Base-by-base conservation (phyloP, 1,140 invertebrate species). In the Diprion similis region DNA sequence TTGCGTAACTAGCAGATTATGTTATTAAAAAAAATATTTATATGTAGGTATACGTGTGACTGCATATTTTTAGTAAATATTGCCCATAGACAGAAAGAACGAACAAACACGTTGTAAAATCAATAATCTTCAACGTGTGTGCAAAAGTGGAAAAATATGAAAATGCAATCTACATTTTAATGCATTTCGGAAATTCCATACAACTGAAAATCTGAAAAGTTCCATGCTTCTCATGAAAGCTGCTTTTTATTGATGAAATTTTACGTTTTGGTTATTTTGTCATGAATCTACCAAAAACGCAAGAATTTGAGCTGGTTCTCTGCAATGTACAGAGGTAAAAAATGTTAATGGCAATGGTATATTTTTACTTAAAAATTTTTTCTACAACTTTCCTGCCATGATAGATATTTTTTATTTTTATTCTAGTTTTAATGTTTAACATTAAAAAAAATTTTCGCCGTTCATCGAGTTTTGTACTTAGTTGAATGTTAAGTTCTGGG, bases 401-500 rank as follows among this genome's bases (percentile, higher is more conserved):
- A 37, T 37, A 37, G 6, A 37, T 37, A 37, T 37, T 37, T 37
- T 37, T n/a, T 73, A 71, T 73, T 73, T 70, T 71, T 71, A 76
- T 65, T 73, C 68, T 71, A 71, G 71, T 73, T 76, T 72, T 73
- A 68, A 65, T 73, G 68, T 51, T 75, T 73, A 66, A 67, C 48
- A 69, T 59, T 15, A 75, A 48, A 13, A 47, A 11, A 48, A 46
- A 9, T 71, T 68, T 59, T 73, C 48, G 11, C 47, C 70, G n/a
- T 59, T 59, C 65, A 71, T 74, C 48, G 70, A 74, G 51, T 69
- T 77, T 81, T 80, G 79, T 83, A 83, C 81, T 83, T 80, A 73
- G 75, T 80, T 77, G 76, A 78, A 77, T 75, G 75, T 79, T 75
- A 65, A 72, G 51, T 66, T 68, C 66, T 65, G 65, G 51, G 51